phyloP scores from a whole-genome alignment of 2,888 invertebrate species.

The Podabrus alpinus region DNA sequence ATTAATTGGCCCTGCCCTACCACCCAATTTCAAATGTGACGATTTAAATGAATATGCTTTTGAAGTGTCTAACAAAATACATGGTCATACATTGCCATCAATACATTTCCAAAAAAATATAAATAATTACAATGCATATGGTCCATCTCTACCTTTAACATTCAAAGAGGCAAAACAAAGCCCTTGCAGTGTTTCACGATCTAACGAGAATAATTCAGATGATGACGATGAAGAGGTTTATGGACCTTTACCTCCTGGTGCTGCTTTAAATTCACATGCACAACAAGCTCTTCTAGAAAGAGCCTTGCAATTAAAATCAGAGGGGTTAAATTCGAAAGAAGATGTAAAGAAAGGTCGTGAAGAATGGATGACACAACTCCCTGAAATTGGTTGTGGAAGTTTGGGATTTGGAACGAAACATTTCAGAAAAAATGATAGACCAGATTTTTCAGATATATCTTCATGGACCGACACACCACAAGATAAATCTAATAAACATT shows the following conservation, averaged over 20 bases:
- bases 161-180: too few species aligned
- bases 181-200: too few species aligned
- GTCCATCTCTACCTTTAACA: too few species aligned
- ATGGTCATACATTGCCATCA: too few species aligned
- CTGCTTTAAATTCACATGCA: constrained; percentile 60
- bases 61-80: too few species aligned
- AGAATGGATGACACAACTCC: constrained; percentile 89
- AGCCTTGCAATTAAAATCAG: constrained; percentile 73
- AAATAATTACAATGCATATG: too few species aligned
- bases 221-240: constrained; percentile 54
- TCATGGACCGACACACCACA: constrained; percentile 88
- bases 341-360: constrained; percentile 66
- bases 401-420: constrained; percentile 78
- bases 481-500: constrained; percentile 61
- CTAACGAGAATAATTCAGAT: constrained; percentile 59
- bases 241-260: constrained; percentile 71
- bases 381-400: constrained; percentile 70
- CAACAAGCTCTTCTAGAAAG: constrained; percentile 73
- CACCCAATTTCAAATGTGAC: too few species aligned
- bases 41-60: too few species aligned
- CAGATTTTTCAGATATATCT: constrained; percentile 79
- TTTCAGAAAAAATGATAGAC: constrained; percentile 74
- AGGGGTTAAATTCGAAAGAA: constrained; percentile 55
- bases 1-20: too few species aligned
- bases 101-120: too few species aligned